Base-by-base conservation (phyloP, 2,888 invertebrate genomes). In the Thereva nobilitata region DNA sequence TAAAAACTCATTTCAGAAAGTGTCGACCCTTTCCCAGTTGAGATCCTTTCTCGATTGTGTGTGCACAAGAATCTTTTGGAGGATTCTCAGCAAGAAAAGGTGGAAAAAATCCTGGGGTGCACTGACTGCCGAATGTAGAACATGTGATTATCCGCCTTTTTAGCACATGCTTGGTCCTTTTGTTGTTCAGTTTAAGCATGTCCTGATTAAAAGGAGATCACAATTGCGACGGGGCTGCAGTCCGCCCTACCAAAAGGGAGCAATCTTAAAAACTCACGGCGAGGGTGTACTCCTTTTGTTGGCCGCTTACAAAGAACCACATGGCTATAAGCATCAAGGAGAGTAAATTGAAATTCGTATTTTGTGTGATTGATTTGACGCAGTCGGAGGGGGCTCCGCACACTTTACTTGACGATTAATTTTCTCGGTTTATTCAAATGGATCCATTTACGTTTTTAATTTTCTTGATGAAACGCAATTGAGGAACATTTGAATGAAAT, bases 91-190 rank as follows among this genome's bases (percentile, higher is more conserved):
- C 23, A 23, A 23, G 23, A 23, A 23, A 23, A 23, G 23, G 23
- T 23, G 23, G 23, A 23, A 23, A n/a, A 23, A 23, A 2, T 23
- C 23, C 23, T 23, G 23, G 23, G 23, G 23, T 23, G 23, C 23
- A 23, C 23, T 23, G 23, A 23, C 23, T 23, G 23, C 23, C 23
- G 68, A 68, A 69, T 68, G 56, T 53, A 63, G 66, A 69, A 68
- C 66, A 70, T 68, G 69, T 71, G 72, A 72, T 72, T 72, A 72
- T 72, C 71, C 72, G 72, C 72, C 71, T 72, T 71, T 72, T 72
- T 72, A 72, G 71, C 72, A 72, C 72, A 72, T 72, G 72, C 71
- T 72, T 71, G 68, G 68, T 56, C 64, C 68, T 67, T 69, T 72
- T 72, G 72, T 72, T 64, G 64, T 64, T 64, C 55, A 64, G 64